Evolutionary conservation across 2,797 vertebrate species (phyloP), one percentile per base, ranked within the genome.

Genomic region (Argyrosomus regius): DNA sequence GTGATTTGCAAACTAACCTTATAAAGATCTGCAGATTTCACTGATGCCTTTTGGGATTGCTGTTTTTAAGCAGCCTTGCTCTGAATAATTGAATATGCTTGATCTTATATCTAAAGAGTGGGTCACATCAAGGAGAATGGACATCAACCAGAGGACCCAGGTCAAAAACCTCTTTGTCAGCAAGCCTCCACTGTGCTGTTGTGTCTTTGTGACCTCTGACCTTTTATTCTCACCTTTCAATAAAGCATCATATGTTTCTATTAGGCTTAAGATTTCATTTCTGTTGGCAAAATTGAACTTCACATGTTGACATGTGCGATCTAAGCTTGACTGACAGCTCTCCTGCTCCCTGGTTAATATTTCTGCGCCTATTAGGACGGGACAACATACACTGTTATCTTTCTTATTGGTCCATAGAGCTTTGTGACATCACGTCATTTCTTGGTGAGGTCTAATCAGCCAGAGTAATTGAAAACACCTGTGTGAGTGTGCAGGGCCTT

Each of bases 21-120:
- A 58, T 16, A 31, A 53, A 58, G 14, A 61, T 16, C 20, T 26
- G 12, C 43, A 83, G 59, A 48, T 54, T 67, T 76, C 52, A 63
- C 3, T 8, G 18, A 67, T 48, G n/a, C 24, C 20, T 58, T 20
- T 11, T 43, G 17, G 20, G 8, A 9, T 12, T 63, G 16, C 0
- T n/a, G 39, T 53, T 54, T 73, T 72, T 17, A 12, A 24, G 6
- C 18, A 43, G 12, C 57, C 14, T 16, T 31, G 20, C 6, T 28
- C 7, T 69, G 12, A 53, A 60, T 18, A 43, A 18, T 64, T 17
- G 16, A 14, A 58, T 49, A 31, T 43, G 11, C 3, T 53, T 26
- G 62, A 7, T 64, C n/a, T 31, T 5, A 35, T 35, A 52, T 79
- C 14, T 18, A 9, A 39, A 39, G 35, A 39, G 35, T 39, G 35